Evolutionary conservation across 2,888 invertebrate genomes (phyloP), one percentile per base, ranked within the genome.

Genomic region (Eupithecia subumbrata): DNA sequence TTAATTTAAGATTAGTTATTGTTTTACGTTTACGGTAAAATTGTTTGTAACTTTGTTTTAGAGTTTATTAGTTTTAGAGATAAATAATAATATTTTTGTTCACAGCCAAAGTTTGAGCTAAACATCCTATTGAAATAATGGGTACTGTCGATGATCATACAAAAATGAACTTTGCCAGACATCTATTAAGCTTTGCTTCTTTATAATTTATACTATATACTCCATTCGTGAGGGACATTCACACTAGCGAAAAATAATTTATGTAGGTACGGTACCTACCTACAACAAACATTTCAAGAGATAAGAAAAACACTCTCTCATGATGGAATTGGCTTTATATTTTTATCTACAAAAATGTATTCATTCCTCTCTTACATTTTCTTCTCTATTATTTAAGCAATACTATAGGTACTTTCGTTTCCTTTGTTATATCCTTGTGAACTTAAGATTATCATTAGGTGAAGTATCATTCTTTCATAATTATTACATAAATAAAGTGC

Each of bases 31-130:
- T 37, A 88, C 89, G 90, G 85, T 91, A 84, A 90, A 90, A 92
- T 92, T 91, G 91, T 94, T 93, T 92, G 92, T 90, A 86, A 86
- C 83, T 85, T 91, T 91, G 91, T 93, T 93, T 76, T 75, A 82
- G 79, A 80, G 82, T 82, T 80, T 80, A 80, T 79, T 90, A 91
- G 90, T 88, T 89, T 90, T 88, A 89, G 88, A 86, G 86, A 90
- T n/a, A n/a, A 90, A 91, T 90, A n/a, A n/a, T 91, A 89, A 89
- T 85, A 83, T 82, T 86, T 88, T 84, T 85, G 86, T 84, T 79
- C 74, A 82, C 88, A 89, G 89, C 92, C 92, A 92, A 92, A 92
- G 91, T 84, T 87, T 83, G 79, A 81, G 81, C 76, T 67, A 40
- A 34, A 67, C 66, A 22, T 67, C 60, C 60, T 60, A 5, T 25